Percentiles rank a stretch among this genome's conserved stretches.
phyloP scores from a whole-genome alignment of 2,797 vertebrate species.

The Tympanoctomys barrerae region DNA sequence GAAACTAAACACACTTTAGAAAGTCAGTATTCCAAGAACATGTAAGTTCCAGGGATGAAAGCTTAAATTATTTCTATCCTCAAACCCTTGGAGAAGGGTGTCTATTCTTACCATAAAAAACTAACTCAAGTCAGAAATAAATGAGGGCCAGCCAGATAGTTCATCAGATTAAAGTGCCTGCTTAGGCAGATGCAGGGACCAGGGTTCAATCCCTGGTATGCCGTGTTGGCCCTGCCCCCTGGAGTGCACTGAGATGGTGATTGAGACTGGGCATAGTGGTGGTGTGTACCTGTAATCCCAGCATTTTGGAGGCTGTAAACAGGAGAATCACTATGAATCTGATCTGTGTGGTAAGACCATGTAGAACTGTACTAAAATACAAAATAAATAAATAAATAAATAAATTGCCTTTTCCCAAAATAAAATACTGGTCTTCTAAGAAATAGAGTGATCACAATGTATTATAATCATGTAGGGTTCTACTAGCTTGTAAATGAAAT shows the following conservation, averaged over 20 bases:
- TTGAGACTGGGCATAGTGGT: too few relatives aligned
- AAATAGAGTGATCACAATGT: background rate
- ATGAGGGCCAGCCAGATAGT: background rate
- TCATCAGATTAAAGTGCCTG: too few relatives aligned
- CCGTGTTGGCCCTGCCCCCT: too few relatives aligned
- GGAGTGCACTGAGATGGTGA: too few relatives aligned
- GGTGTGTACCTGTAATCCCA: too few relatives aligned
- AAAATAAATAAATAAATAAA: too few relatives aligned
- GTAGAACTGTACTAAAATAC: too few relatives aligned
- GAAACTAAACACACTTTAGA: background rate
- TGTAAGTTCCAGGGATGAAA: background rate
- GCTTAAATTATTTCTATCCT: constrained; percentile 30
- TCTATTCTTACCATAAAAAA: constrained; percentile 20
- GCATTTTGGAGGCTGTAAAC: too few relatives aligned
- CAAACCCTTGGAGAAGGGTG: background rate
- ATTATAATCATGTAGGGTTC: background rate
- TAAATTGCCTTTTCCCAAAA: background rate
- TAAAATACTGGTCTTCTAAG: background rate
- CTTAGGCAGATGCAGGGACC: too few relatives aligned
- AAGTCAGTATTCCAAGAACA: background rate
- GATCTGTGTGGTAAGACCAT: too few relatives aligned
- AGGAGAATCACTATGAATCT: too few relatives aligned
- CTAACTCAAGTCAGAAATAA: constrained; percentile 33
- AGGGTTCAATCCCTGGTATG: too few relatives aligned
- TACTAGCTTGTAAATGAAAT: background rate